Percentiles rank a stretch among this genome's conserved stretches.
Evolutionary conservation across 2,797 vertebrate genomes (phyloP).

Genomic region (Euphonia xanthogaster): DNA sequence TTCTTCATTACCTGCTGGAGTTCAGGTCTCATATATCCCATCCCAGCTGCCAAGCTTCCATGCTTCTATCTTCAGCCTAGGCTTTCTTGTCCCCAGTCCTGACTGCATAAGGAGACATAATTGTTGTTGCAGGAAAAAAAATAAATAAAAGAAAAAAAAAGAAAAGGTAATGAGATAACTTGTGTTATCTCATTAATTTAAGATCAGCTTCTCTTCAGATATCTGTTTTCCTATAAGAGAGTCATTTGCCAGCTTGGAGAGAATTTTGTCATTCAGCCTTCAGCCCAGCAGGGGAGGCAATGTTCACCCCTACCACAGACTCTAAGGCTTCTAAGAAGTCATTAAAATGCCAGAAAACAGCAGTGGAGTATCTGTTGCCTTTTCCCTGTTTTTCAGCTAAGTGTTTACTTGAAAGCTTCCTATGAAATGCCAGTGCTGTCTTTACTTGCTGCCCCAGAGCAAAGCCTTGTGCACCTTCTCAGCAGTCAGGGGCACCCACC

Average conservation of each 20-base stretch:
- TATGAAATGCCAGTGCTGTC: background rate
- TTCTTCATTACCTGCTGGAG: background rate
- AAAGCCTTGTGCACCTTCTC: background rate
- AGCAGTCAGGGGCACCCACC: background rate
- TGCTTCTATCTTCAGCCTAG: background rate
- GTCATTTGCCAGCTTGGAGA: background rate
- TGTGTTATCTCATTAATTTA: background rate
- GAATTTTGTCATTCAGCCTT: background rate
- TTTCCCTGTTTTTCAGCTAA: background rate
- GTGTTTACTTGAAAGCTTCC: background rate
- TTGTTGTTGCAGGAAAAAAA: background rate
- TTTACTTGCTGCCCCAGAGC: background rate
- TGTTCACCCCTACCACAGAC: rapidly evolving
- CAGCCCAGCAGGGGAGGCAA: background rate
- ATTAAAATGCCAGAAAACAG: background rate
- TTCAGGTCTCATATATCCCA: background rate
- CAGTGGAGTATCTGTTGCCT: background rate
- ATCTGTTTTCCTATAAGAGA: background rate
- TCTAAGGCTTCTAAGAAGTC: background rate
- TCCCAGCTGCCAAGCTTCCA: background rate
- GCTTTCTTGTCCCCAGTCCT: background rate
- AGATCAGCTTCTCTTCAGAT: background rate
- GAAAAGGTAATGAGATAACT: background rate
- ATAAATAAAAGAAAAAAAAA: background rate
- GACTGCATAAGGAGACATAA: background rate